These are phyloP conservation scores for Luehdorfia chinensis DNA, from an alignment of 1,140 invertebrate genomes.

Conservation along the genomic window DNA sequence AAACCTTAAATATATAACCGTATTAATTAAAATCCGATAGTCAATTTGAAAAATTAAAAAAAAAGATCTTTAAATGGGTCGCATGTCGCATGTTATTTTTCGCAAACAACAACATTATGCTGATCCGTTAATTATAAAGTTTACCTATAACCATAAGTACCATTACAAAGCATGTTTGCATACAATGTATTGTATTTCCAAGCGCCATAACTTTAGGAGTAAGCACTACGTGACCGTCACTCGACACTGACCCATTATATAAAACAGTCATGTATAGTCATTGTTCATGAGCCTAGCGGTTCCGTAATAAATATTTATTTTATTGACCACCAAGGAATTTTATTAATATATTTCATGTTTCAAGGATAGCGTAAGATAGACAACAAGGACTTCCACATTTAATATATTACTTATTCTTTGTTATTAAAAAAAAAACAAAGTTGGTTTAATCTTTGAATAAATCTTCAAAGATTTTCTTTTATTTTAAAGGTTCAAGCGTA, in stretches of 20 bases:
- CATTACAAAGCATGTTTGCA: slow-evolving; percentile 31
- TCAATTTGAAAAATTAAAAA: too few relatives aligned
- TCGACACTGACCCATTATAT: slow-evolving; percentile 57
- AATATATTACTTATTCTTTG: neutral
- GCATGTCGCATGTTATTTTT: too few relatives aligned
- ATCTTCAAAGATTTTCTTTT: too few relatives aligned
- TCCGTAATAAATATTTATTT: slow-evolving; percentile 30
- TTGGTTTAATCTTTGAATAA: too few relatives aligned
- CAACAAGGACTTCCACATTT: slow-evolving; percentile 6
- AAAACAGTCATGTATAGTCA: slow-evolving; percentile 23
- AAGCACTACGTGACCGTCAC: slow-evolving; percentile 64
- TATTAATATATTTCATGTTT: slow-evolving; percentile 6
- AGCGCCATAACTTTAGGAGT: slow-evolving; percentile 53
- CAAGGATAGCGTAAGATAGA: neutral
- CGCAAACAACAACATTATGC: neutral
- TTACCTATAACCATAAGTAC: neutral
- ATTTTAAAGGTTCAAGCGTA: too few relatives aligned
- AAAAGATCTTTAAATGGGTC: too few relatives aligned
- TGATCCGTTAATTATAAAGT: slow-evolving; percentile 13
- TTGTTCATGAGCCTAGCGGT: slow-evolving; percentile 24
- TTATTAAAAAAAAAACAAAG: too few relatives aligned
- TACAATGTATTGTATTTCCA: slow-evolving; percentile 49
- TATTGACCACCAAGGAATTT: neutral
- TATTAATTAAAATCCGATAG: too few relatives aligned
- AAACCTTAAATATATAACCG: too few relatives aligned